Conservation (phyloP, 92 coral and sea anemone genomes). For the Montipora capitata region DNA sequence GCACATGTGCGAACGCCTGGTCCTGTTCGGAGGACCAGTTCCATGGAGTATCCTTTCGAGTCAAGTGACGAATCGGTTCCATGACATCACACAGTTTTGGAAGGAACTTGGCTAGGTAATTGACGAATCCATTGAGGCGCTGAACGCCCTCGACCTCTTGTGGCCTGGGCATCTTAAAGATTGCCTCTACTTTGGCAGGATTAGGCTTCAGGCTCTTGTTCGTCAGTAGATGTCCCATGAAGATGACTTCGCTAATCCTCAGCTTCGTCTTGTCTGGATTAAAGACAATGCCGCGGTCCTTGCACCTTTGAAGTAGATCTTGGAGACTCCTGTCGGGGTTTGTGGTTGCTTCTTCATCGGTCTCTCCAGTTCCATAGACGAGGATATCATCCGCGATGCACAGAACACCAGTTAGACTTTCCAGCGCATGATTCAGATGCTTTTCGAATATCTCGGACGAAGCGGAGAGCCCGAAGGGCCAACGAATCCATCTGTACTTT, state of each 20-base stretch:
- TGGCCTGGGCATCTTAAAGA: background rate
- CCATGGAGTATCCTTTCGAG: no score
- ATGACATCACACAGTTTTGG: no score
- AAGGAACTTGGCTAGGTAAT: no score
- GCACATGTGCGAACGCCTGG: no score
- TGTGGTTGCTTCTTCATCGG: slow-evolving; percentile 14
- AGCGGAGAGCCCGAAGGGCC: slow-evolving; percentile 18
- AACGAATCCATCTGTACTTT: slow-evolving; percentile 27
- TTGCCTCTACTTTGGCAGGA: slow-evolving; percentile 49
- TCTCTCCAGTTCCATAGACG: no score
- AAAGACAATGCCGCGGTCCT: no score
- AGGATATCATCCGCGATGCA: no score
- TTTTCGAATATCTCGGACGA: no score
- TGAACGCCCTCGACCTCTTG: background rate
- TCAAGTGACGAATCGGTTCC: no score
- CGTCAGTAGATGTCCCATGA: slow-evolving; percentile 41
- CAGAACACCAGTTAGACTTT: no score
- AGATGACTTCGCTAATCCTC: background rate
- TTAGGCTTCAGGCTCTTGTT: slow-evolving; percentile 38
- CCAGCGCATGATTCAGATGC: background rate
- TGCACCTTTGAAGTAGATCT: background rate
- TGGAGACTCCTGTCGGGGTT: slow-evolving; percentile 8
- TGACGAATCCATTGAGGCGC: no score
- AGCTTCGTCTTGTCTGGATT: slow-evolving; percentile 28
- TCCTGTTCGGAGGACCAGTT: no score